Evolutionary conservation across 2,113 vertebrate species (phyloP), one percentile per base, ranked within the genome.

Genomic region (Ursus arctos): DNA sequence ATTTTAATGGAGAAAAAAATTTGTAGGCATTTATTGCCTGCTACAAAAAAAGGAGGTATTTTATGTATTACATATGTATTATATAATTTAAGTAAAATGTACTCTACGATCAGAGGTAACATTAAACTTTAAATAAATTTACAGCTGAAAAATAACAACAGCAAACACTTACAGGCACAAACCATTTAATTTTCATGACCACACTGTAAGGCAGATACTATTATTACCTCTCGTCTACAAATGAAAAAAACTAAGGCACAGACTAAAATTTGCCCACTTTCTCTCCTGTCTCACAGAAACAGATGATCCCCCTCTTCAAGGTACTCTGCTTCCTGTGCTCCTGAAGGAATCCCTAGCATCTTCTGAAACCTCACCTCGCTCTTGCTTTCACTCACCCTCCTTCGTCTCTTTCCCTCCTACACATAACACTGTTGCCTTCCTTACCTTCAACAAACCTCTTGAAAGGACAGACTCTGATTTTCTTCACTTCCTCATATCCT

Each of bases 371-470:
- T 91, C 26, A 21, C 55, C 67, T 92, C 53, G 21, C 47, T 65
- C 31, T 53, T 36, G 8, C 51, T 86, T 80, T 71, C n/a, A 82
- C 21, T 87, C 24, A 80, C 22, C 15, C 19, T 51, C 49, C 61
- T 36, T 19, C 51, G 19, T 72, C 26, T 84, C 85, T 77, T 90
- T 86, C 36, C 26, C 49, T 79, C 72, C 76, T 36, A 11, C 40
- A 4, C 21, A 55, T 26, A 79, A 82, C 16, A 49, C 15, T 74
- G 65, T 49, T 36, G 36, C 55, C 22, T 74, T 90, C 67, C 33
- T 91, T 67, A 67, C 33, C 26, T 79, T 88, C 79, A 94, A 84
- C 28, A 92, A 94, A 97, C 15, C 72, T 82, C 67, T 89, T 53
- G 51, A 26, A 94, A 95, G 53, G 93, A 69, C 14, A 61, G 16